These are phyloP conservation scores for Deilephila elpenor DNA, from an alignment of 2,888 invertebrate genomes.

Conservation along the genomic window DNA sequence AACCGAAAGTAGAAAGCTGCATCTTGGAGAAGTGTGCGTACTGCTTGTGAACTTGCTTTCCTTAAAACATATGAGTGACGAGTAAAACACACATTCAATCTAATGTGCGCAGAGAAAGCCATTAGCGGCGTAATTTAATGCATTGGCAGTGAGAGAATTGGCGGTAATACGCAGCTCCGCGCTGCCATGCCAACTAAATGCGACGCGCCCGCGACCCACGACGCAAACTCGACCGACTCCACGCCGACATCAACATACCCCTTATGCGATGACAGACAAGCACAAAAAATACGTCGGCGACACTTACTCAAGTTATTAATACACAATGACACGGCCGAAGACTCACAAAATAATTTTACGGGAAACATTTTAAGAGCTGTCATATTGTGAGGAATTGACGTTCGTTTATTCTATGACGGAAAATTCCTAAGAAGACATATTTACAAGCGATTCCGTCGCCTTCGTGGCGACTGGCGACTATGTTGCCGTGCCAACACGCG, in stretches of 20 bases:
- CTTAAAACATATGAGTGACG: no score
- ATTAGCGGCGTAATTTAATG: neutral
- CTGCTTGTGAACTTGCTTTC: no score
- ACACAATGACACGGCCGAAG: conserved; percentile 10
- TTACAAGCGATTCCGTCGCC: neutral
- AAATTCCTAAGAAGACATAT: neutral
- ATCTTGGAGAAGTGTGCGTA: no score
- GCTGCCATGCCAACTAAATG: neutral
- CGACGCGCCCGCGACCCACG: neutral
- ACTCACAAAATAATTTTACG: neutral
- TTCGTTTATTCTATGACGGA: neutral
- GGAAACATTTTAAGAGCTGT: conserved; percentile 9
- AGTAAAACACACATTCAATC: no score
- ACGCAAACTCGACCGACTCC: neutral
- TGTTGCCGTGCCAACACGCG: no score
- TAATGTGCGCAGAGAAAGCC: neutral
- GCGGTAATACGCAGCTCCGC: neutral
- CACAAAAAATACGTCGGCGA: neutral
- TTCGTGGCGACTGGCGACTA: neutral
- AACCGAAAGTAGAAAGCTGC: no score
- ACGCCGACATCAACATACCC: neutral
- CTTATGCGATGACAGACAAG: neutral
- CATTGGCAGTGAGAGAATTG: conserved; percentile 5
- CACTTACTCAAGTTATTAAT: neutral
- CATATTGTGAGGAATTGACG: neutral